Evolutionary conservation across 2,113 vertebrate species (phyloP).

Genomic region (Entosphenus tridentatus): DNA sequence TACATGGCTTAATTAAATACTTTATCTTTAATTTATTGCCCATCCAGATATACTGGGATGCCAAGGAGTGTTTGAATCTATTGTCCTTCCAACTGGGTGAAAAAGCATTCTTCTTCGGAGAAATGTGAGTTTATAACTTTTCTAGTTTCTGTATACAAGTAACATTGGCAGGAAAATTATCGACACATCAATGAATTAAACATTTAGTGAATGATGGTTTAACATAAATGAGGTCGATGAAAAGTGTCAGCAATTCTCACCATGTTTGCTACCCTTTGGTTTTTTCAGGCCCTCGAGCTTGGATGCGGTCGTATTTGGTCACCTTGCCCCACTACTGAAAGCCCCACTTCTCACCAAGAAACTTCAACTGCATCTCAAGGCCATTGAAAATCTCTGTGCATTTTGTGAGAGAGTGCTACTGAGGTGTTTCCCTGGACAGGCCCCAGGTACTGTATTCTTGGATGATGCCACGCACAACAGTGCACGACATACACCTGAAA

Average conservation of each 20-base stretch:
- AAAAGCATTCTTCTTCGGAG: slow-evolving; percentile 1
- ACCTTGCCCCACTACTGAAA: background rate
- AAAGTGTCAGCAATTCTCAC: no score
- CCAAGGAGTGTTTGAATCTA: slow-evolving; percentile 1
- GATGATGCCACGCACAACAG: no score
- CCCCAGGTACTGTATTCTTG: background rate
- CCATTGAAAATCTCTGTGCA: background rate
- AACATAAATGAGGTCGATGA: no score
- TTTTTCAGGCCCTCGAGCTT: background rate
- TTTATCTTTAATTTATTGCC: no score
- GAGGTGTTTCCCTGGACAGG: background rate
- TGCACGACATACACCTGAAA: no score
- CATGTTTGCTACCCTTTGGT: background rate
- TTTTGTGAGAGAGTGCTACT: background rate
- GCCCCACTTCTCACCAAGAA: background rate
- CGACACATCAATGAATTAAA: no score
- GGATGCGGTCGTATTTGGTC: slow-evolving; percentile 4
- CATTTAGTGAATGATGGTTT: no score
- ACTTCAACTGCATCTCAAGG: slow-evolving; percentile 6
- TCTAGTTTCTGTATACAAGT: background rate
- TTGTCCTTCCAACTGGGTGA: background rate
- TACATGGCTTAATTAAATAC: no score
- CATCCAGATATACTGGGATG: background rate
- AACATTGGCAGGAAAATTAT: no score
- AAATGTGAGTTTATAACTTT: background rate